phyloP scores from a whole-genome alignment of 2,888 invertebrate genomes.

The Cosmorhoe ocellata region DNA sequence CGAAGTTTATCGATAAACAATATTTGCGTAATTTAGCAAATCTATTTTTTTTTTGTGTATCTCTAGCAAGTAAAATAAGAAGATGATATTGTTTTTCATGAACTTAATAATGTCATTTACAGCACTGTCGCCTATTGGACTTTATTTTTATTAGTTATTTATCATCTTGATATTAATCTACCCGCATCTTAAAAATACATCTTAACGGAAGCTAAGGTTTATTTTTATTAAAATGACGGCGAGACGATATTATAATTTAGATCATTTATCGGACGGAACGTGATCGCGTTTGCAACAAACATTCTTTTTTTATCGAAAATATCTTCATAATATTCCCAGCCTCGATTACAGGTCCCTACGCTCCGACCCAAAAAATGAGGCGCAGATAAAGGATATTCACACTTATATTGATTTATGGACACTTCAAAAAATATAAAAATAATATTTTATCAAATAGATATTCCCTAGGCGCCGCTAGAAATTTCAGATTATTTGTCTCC shows the following conservation, averaged over 20 bases:
- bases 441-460: conserved; percentile 19
- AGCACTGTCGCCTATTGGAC: too few species aligned
- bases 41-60: too few species aligned
- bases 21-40: too few species aligned
- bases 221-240: conserved; percentile 48
- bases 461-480: too few species aligned
- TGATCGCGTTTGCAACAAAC: conserved; percentile 47
- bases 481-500: too few species aligned
- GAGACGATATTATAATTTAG: conserved; percentile 62
- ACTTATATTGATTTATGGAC: conserved; percentile 44
- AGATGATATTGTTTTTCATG: too few species aligned
- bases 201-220: conserved; percentile 37
- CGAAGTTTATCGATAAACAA: not conserved
- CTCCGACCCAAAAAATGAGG: conserved; percentile 56
- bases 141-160: too few species aligned
- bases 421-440: conserved; percentile 35
- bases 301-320: conserved; percentile 47
- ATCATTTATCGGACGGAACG: conserved; percentile 55
- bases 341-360: conserved; percentile 60
- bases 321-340: conserved; percentile 49
- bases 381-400: conserved; percentile 53
- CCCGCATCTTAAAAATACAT: too few species aligned
- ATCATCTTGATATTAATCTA: too few species aligned
- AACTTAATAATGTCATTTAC: too few species aligned
- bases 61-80: too few species aligned